Evolutionary conservation across 1,140 invertebrate species (phyloP).

Genomic region (Drosophila nasuta): DNA sequence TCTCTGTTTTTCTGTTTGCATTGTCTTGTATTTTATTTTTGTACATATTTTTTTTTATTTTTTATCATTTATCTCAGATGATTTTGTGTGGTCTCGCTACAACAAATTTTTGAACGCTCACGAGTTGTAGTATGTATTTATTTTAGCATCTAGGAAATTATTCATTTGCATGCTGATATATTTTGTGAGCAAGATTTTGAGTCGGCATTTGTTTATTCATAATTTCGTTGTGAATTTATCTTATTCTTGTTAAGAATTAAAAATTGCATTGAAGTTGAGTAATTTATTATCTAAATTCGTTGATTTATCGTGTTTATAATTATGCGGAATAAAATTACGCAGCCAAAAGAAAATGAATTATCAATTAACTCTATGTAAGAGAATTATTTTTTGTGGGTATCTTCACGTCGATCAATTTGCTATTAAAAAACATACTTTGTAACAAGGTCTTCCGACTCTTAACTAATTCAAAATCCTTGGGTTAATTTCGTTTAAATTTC

Average conservation of each 20-base stretch:
- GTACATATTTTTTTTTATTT: conserved; percentile 26
- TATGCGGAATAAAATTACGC: not conserved
- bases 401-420: not conserved
- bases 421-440: not conserved
- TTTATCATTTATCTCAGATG: conserved; percentile 48
- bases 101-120: conserved; percentile 14
- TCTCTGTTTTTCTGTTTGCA: conserved; percentile 19
- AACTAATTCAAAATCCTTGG: not conserved
- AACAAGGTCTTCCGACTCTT: not conserved
- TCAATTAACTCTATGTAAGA: not conserved
- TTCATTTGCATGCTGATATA: conserved; percentile 10
- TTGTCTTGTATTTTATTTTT: conserved; percentile 23
- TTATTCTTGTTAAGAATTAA: not conserved
- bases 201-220: conserved; percentile 18
- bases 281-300: not conserved
- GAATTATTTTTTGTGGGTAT: not conserved
- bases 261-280: not conserved
- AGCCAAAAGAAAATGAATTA: not conserved
- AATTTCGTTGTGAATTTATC: not conserved
- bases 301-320: not conserved
- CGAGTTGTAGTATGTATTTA: not conserved
- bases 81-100: conserved; percentile 42
- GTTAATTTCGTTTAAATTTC: not conserved
- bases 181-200: not conserved
- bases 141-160: conserved; percentile 17